A percentile compares a stretch with the other conserved stretches of the same genome.
phyloP scores from a whole-genome alignment of 2,888 invertebrate species.

The Melieria crassipennis region DNA sequence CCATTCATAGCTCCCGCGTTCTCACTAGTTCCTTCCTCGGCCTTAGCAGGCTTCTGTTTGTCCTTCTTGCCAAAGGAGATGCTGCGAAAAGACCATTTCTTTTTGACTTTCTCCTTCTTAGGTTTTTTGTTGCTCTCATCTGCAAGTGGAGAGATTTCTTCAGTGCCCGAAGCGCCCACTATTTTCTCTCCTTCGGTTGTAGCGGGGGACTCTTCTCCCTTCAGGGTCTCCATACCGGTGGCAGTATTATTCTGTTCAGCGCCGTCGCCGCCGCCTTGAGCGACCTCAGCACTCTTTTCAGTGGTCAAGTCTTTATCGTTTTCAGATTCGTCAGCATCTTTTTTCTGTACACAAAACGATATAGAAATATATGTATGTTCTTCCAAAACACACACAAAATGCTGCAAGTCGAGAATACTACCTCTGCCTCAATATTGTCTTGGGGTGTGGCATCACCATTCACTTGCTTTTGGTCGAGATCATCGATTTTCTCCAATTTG shows the following conservation, averaged over 20 bases:
- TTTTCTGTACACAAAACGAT: conserved; percentile 67
- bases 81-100: conserved; percentile 90
- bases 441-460: conserved; percentile 77
- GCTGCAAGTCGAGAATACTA: conserved; percentile 38
- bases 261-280: conserved; percentile 41
- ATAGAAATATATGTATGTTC: neutral
- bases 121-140: conserved; percentile 70
- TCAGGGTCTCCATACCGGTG: conserved; percentile 66
- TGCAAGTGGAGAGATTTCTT: conserved; percentile 57
- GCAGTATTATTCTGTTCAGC: conserved; percentile 50
- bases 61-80: conserved; percentile 89
- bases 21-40: conserved; percentile 66
- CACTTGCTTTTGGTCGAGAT: conserved; percentile 78
- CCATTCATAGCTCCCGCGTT: conserved; percentile 46
- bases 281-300: conserved; percentile 67
- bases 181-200: conserved; percentile 50
- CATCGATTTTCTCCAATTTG: conserved; percentile 81
- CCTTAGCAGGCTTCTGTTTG: conserved; percentile 83
- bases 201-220: conserved; percentile 46
- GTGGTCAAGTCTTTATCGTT: conserved; percentile 77
- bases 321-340: conserved; percentile 69
- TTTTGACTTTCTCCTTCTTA: conserved; percentile 80
- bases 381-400: neutral
- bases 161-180: conserved; percentile 41
- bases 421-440: conserved; percentile 69